Conservation (phyloP, 2,888 invertebrate genomes). For the Dolichopus griseipennis region DNA sequence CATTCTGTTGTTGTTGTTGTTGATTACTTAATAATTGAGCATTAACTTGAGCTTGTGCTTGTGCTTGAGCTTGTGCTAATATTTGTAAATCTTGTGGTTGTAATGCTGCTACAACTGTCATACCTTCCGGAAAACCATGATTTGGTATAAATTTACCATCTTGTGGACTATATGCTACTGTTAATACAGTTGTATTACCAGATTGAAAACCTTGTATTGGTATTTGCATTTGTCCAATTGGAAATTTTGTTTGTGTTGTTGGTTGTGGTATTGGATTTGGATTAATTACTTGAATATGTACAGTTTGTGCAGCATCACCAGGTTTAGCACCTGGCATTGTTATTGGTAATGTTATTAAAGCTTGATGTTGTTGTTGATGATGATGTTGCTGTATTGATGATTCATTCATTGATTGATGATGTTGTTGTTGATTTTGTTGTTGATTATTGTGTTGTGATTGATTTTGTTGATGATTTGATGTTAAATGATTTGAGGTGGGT, state of each 20-base stretch:
- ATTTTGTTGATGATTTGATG: slow-evolving; percentile 22
- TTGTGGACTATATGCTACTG: slow-evolving; percentile 62
- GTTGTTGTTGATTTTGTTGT: slow-evolving; percentile 21
- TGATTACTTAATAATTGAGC: slow-evolving; percentile 7
- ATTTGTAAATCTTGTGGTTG: slow-evolving; percentile 63
- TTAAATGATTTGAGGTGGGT: background rate
- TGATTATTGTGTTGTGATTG: slow-evolving; percentile 22
- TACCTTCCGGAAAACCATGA: slow-evolving; percentile 46
- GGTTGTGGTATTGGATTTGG: slow-evolving; percentile 48
- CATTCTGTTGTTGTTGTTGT: slow-evolving; percentile 5
- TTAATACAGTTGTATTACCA: slow-evolving; percentile 59
- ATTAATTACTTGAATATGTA: slow-evolving; percentile 66
- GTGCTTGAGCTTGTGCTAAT: slow-evolving; percentile 41
- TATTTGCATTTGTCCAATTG: slow-evolving; percentile 61
- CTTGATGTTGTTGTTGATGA: slow-evolving; percentile 44
- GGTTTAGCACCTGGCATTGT: slow-evolving; percentile 65
- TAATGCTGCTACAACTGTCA: slow-evolving; percentile 59
- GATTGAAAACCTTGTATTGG: slow-evolving; percentile 68
- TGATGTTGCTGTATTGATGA: background rate
- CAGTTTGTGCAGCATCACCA: slow-evolving; percentile 66
- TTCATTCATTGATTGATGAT: slow-evolving; percentile 13
- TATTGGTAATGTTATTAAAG: slow-evolving; percentile 72
- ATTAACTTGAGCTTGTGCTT: slow-evolving; percentile 19
- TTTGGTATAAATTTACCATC: slow-evolving; percentile 53
- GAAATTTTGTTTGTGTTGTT: slow-evolving; percentile 51